Evolutionary conservation across 2,113 vertebrate genomes (phyloP), one percentile per base, ranked within the genome.

Genomic region (Ptilonorhynchus violaceus): DNA sequence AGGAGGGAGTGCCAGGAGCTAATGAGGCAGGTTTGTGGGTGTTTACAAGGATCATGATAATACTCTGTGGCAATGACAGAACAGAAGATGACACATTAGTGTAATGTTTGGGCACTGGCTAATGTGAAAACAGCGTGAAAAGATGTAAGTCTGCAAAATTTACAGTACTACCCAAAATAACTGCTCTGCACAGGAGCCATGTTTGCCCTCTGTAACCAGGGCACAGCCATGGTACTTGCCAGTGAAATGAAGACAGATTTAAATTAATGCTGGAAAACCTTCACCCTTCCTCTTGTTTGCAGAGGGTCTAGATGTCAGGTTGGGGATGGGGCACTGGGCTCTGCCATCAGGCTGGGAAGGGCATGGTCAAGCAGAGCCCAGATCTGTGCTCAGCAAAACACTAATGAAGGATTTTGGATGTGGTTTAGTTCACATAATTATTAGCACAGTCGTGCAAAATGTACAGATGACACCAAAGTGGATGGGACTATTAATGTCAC

Each of bases 21-120:
- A 95, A 96, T 75, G 96, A 95, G 73, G 86, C 33, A 50, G 91
- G 39, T 81, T 87, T 92, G 93, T 95, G 86, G 92, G 89, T 94
- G 95, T 96, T 97, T 89, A 42, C 86, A 35, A 58, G 56, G 86
- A 74, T 88, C 91, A 77, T 74, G 76, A 11, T 75, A 62, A 73
- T 79, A 64, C 58, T 94, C 58, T 76, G 63, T 88, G 92, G 76
- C 88, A 92, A 82, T 47, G 20, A 50, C 33, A 46, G 93, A 87
- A 85, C 44, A 89, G 87, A 79, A 79, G 30, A 82, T 93, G 89
- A 92, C 81, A 91, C 77, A 62, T 94, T 87, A 85, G 64, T 63
- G 89, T 85, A 93, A 66, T 66, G 74, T 91, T 95, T 92, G 84
- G 87, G 87, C 76, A 96, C 58, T 4, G 37, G 75, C 73, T 85